Evolutionary conservation across 2,113 vertebrate species (phyloP).

Genomic region (Neogobius melanostomus): DNA sequence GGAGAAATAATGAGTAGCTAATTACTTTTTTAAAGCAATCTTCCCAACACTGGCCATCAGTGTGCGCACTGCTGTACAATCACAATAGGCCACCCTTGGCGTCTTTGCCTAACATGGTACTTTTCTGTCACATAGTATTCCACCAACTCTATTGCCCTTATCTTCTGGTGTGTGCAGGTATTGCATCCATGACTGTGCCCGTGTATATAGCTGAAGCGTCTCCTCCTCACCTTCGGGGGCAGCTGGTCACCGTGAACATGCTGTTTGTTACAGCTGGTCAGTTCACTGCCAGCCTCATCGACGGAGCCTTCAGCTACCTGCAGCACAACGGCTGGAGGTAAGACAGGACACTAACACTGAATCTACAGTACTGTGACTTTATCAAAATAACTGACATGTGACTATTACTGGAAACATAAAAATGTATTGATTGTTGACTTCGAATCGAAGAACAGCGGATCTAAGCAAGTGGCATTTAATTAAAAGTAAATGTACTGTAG

Average conservation of each 20-base stretch:
- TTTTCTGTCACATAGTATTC: neutral
- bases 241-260: constrained; percentile 94
- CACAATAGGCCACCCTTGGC: neutral
- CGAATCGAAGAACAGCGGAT: too few relatives aligned
- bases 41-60: too few relatives aligned
- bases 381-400: too few relatives aligned
- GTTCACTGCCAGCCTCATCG: constrained; percentile 91
- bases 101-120: neutral
- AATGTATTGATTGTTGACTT: too few relatives aligned
- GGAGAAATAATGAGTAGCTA: too few relatives aligned
- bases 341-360: constrained; percentile 6
- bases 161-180: constrained; percentile 71
- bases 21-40: too few relatives aligned
- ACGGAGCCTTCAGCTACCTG: constrained; percentile 96
- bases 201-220: constrained; percentile 97
- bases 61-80: too few relatives aligned
- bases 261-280: constrained; percentile 98
- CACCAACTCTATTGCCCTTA: neutral
- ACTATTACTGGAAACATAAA: too few relatives aligned
- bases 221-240: constrained; percentile 89
- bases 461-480: too few relatives aligned
- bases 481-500: too few relatives aligned
- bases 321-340: constrained; percentile 92
- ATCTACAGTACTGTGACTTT: too few relatives aligned
- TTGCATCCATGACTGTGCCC: constrained; percentile 97